phyloP scores from a whole-genome alignment of 2,888 invertebrate genomes.

The Allacma fusca region DNA sequence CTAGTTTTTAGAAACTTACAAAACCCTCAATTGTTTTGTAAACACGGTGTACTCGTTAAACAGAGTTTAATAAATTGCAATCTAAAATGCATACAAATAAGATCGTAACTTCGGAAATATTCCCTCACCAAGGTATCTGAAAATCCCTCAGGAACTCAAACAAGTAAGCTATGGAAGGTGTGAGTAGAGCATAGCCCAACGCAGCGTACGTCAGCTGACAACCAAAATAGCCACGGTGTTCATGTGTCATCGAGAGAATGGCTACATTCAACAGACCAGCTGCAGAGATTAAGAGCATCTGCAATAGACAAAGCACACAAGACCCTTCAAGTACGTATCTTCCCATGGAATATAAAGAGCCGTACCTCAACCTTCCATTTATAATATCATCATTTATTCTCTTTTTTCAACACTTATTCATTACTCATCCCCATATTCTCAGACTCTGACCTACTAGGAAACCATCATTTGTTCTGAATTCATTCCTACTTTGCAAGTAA shows the following conservation, averaged over 20 bases:
- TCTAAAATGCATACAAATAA: no score
- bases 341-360: no score
- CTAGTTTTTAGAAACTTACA: not conserved
- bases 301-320: constrained; percentile 38
- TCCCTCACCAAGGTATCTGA: constrained; percentile 58
- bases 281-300: constrained; percentile 61
- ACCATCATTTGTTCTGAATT: no score
- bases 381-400: not conserved
- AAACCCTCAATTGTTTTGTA: no score
- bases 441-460: no score
- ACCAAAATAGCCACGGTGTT: constrained; percentile 59
- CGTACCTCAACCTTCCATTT: not conserved
- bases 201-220: constrained; percentile 59
- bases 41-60: no score
- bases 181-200: constrained; percentile 56
- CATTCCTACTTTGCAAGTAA: no score
- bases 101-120: not conserved
- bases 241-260: constrained; percentile 59
- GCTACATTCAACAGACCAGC: constrained; percentile 59
- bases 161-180: constrained; percentile 54
- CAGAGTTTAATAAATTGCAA: no score
- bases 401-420: not conserved
- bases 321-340: not conserved
- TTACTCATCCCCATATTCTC: no score
- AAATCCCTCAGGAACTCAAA: constrained; percentile 46